A percentile compares a stretch with the other conserved stretches of the same genome.
phyloP scores from a whole-genome alignment of 2,888 invertebrate species.

The Stenichneumon culpator region DNA sequence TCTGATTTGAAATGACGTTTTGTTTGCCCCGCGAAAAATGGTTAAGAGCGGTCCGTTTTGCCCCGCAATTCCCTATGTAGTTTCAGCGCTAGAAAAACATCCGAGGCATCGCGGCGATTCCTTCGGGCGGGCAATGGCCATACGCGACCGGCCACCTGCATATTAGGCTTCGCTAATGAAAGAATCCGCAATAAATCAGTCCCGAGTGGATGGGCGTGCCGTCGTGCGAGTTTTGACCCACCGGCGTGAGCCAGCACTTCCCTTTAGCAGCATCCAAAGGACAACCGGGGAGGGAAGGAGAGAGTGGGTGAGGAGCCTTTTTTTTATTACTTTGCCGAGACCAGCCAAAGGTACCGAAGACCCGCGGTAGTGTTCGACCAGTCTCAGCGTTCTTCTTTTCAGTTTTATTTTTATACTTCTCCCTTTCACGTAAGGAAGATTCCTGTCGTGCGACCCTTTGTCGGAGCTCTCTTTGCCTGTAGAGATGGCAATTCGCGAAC shows the following conservation, averaged over 20 bases:
- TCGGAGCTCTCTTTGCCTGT: slow-evolving; percentile 10
- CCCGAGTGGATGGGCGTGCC: slow-evolving; percentile 69
- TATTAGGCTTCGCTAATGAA: slow-evolving; percentile 75
- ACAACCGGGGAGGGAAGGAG: slow-evolving; percentile 5
- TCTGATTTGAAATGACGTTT: no score
- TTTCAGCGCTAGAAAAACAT: slow-evolving; percentile 27
- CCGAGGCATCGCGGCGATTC: slow-evolving; percentile 38
- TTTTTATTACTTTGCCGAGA: slow-evolving; percentile 49
- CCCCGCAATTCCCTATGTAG: neutral
- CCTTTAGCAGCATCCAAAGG: slow-evolving; percentile 61
- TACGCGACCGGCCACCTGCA: slow-evolving; percentile 65
- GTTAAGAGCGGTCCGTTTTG: no score
- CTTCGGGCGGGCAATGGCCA: slow-evolving; percentile 34
- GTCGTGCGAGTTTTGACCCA: slow-evolving; percentile 69
- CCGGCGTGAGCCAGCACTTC: slow-evolving; percentile 72
- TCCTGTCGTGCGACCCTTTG: slow-evolving; percentile 24
- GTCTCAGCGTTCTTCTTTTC: slow-evolving; percentile 40
- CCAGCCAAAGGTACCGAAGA: slow-evolving; percentile 53
- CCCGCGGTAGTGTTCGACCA: slow-evolving; percentile 15
- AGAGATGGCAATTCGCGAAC: slow-evolving; percentile 9
- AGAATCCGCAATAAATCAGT: slow-evolving; percentile 78
- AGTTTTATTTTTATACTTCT: slow-evolving; percentile 27
- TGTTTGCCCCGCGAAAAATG: no score
- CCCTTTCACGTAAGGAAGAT: neutral
- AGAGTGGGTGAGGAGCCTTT: slow-evolving; percentile 43